Base-by-base conservation (phyloP, 2,113 vertebrate species). In the Laterallus jamaicensis region DNA sequence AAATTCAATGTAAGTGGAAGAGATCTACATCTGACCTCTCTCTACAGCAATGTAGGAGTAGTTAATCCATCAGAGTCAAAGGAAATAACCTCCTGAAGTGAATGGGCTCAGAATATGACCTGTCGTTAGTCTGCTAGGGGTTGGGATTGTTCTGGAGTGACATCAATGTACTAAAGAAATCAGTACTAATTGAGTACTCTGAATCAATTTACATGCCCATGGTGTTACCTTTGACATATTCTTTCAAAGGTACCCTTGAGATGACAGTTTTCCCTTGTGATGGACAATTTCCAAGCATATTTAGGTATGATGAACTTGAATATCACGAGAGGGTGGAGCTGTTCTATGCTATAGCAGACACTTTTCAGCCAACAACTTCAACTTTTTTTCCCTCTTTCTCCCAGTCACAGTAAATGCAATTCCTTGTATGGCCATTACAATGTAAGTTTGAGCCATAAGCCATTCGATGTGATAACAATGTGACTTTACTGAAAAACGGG, bases 211-310 rank as follows among this genome's bases (percentile, higher is more conserved):
- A 79, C 92, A 82, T 73, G 77, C 67, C 93, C 20, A 0, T 35
- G 39, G 28, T 58, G 77, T 76, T 92, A 96, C 95, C 95, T 96
- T 96, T 95, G 90, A 93, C 91, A 84, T 55, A 37, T 49, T 77
- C 88, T 94, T 93, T 94, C 69, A 89, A 5, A 81, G 74, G 77
- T 85, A 89, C 83, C 93, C 93, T 96, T 95, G 92, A 93, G 88
- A 95, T 81, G 82, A 79, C 75, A 86, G 76, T 77, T 95, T 92
- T 94, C 44, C 47, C 70, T 59, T 13, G 40, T 79, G 88, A 91
- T 78, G 76, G 92, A 86, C 74, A 82, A 62, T 82, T 95, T 92
- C 95, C 74, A 80, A 73, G 63, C 67, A 55, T 74, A 82, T 95
- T 92, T 92, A 60, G 73, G 62, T 79, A 22, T 35, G 35, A 94